phyloP scores from a whole-genome alignment of 1,140 invertebrate species.

The Ips typographus region DNA sequence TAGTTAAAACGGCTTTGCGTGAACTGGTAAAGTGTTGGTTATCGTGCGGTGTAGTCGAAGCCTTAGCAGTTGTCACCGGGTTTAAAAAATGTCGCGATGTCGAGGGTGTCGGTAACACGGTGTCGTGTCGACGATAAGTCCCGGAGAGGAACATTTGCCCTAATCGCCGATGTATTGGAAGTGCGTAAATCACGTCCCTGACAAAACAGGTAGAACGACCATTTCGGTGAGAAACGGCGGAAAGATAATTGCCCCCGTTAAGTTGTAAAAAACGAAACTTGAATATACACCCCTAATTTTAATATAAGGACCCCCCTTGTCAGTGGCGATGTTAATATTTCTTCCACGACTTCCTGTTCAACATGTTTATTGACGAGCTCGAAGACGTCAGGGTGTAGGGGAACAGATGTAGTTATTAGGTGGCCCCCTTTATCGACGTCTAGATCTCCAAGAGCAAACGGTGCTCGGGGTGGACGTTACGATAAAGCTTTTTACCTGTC shows the following conservation, averaged over 20 bases:
- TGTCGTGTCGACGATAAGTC: conserved; percentile 30
- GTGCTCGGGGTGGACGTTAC: background rate
- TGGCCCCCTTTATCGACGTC: background rate
- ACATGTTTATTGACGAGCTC: conserved; percentile 22
- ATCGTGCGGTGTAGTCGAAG: background rate
- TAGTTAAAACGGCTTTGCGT: no score
- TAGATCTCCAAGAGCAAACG: conserved; percentile 9
- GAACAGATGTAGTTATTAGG: conserved; percentile 29
- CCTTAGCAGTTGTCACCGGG: conserved; percentile 11
- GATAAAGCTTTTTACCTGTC: background rate
- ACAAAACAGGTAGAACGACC: conserved; percentile 20
- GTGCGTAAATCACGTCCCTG: conserved; percentile 28
- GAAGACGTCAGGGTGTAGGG: background rate
- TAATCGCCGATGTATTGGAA: conserved; percentile 33
- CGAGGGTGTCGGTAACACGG: conserved; percentile 29
- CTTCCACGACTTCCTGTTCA: conserved; percentile 20
- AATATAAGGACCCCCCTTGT: background rate
- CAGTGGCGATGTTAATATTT: conserved; percentile 19
- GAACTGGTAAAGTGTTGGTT: no score
- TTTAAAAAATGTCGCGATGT: conserved; percentile 23
- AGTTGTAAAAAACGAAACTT: conserved; percentile 18
- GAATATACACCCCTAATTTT: conserved; percentile 23
- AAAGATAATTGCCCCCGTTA: conserved; percentile 21
- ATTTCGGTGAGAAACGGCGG: conserved; percentile 1
- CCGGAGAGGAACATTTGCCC: conserved; percentile 25